Evolutionary conservation across 2,888 invertebrate genomes (phyloP), one percentile per base, ranked within the genome.

Genomic region (Drosophila hamatofila): DNA sequence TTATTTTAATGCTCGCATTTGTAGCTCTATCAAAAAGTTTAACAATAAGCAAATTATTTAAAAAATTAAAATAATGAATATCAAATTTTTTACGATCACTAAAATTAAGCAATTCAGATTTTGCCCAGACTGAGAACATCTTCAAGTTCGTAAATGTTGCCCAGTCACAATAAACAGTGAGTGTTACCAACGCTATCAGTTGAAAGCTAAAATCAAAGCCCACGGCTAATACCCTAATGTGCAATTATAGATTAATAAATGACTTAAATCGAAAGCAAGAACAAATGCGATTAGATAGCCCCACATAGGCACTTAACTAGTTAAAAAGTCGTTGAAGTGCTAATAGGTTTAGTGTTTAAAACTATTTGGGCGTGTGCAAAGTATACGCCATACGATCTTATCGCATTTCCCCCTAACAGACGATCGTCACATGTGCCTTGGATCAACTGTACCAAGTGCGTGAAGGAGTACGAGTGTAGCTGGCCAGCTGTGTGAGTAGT

Each of bases 221-320:
- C 48, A 59, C 27, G 60, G 51, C 55, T 71, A 71, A 78, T 72
- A 25, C 54, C 39, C 30, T 71, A 81, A 89, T 74, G 67, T 75
- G 66, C 60, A 75, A 87, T 89, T 84, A 89, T 49, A 77, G 61
- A 48, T 70, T 63, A 73, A 71, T 67, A 70, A 61, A 63, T 39
- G 48, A 37, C 30, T 35, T 25, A 44, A 39, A 42, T 49, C 68
- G 30, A 39, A 23, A 59, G 33, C 49, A 69, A 48, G 42, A 25
- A 55, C 7, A 23, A 42, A 18, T 14, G 6, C 42, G 84, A 88
- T 87, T 75, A 87, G 84, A 85, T 84, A 71, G 39, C 3, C 37
- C 39, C 65, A n/a, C 51, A 39, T 52, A 11, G 25, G 35, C 46
- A 67, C 21, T 46, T 35, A 23, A 30, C 27, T 21, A 44, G 39